A percentile compares a stretch with the other conserved stretches of the same genome.
phyloP scores from a whole-genome alignment of 1,140 invertebrate species.

The Drosophila aff. region DNA sequence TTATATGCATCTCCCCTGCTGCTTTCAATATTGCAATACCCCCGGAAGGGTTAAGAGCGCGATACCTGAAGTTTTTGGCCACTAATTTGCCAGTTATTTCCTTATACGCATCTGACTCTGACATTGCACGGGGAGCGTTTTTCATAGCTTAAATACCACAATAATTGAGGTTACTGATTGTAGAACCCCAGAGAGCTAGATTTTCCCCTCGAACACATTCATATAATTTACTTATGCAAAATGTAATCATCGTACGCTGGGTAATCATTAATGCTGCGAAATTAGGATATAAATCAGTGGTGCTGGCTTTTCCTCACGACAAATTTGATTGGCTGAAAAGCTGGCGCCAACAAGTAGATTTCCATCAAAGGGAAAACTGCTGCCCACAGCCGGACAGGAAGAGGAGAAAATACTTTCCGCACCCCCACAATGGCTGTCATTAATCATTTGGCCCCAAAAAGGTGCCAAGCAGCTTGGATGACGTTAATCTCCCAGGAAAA shows the following conservation, averaged over 20 bases:
- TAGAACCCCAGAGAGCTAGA: not conserved
- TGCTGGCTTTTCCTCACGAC: slow-evolving; percentile 16
- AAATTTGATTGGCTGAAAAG: slow-evolving; percentile 45
- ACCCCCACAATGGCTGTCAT: slow-evolving; percentile 66
- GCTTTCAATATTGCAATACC: slow-evolving; percentile 33
- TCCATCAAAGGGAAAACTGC: slow-evolving; percentile 52
- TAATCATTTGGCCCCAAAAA: slow-evolving; percentile 75
- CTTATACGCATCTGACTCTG: slow-evolving; percentile 16
- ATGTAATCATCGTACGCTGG: slow-evolving; percentile 48
- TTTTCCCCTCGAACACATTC: not conserved
- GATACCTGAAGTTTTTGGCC: slow-evolving; percentile 45
- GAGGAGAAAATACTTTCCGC: slow-evolving; percentile 11
- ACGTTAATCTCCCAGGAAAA: slow-evolving; percentile 70
- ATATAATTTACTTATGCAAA: slow-evolving; percentile 63
- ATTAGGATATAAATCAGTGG: slow-evolving; percentile 20
- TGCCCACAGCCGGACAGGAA: slow-evolving; percentile 33
- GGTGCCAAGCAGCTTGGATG: slow-evolving; percentile 61
- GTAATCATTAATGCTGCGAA: slow-evolving; percentile 47
- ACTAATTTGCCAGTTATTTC: slow-evolving; percentile 58
- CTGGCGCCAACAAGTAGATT: slow-evolving; percentile 74
- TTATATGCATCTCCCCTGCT: slow-evolving; percentile 4
- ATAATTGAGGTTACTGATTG: not conserved
- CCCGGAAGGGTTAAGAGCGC: slow-evolving; percentile 16
- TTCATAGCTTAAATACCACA: not conserved
- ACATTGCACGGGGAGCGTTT: not conserved